Base-by-base conservation (phyloP, 2,888 invertebrate genomes). In the Caenorhabditis sulstoni region DNA sequence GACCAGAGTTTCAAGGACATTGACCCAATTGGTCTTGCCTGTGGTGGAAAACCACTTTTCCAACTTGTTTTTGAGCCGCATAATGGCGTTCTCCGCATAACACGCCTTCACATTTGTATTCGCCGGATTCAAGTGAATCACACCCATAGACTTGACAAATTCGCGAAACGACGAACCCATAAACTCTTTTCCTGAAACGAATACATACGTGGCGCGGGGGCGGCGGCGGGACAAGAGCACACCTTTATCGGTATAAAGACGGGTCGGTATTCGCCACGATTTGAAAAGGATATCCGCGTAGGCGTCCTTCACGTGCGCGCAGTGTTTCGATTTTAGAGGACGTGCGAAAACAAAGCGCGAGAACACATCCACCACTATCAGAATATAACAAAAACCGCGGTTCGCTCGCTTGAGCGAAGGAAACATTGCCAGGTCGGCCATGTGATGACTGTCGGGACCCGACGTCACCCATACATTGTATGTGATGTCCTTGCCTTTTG, bases 21-120 rank as follows among this genome's bases (percentile, higher is more conserved):
- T 7, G 11, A 20, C 20, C 67, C 67, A 67, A 0, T 5, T 20
- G 12, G 14, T 47, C 3, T 8, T 58, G 9, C 12, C 2, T n/a
- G 47, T 14, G 9, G n/a, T 29, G 5, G 67, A 47, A n/a, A 67
- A 67, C 41, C 47, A 58, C 20, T 67, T 67, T 49, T 53, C 50
- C 4, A 67, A 35, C 23, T 67, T 57, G 37, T 67, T 67, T 22
- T 58, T 57, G 5, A 67, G 57, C 12, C 67, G 23, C 67, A 67
- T 67, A 18, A 67, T 67, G 0, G 67, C 67, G 29, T 67, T 67
- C 37, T 67, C 67, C 1, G 67, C 67, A n/a, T 68, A 68, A 22
- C 68, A 68, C 0, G 68, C 68, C 9, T 68, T 68, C 3, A 67
- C 67, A 12, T 67, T 55, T 14, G 67, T 67, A 18, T 67, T 55